Conservation (phyloP, 1,140 invertebrate species). For the Drosophila trapezifrons region DNA sequence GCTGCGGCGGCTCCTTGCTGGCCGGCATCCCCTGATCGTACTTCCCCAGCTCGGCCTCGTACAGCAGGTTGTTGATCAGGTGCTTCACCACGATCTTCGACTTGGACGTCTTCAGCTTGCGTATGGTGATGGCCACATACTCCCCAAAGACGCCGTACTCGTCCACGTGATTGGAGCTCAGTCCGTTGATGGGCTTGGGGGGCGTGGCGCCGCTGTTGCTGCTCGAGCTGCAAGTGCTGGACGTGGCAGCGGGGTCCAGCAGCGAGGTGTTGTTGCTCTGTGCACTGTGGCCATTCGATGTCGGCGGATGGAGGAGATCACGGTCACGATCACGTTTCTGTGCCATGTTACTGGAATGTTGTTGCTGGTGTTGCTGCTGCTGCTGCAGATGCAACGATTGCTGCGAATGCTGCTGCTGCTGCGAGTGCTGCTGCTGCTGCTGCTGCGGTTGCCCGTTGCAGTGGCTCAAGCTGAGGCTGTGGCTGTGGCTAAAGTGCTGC, state of each 20-base stretch:
- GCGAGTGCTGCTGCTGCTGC: constrained; percentile 22
- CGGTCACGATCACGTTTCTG: constrained; percentile 80
- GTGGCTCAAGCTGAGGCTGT: constrained; percentile 48
- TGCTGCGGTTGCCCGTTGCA: constrained; percentile 38
- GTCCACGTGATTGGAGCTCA: constrained; percentile 66
- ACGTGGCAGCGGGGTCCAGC: constrained; percentile 47
- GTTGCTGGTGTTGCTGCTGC: constrained; percentile 57
- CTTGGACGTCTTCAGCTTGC: constrained; percentile 79
- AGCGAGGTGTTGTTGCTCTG: constrained; percentile 49
- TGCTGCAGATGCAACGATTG: constrained; percentile 50
- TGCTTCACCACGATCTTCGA: constrained; percentile 82
- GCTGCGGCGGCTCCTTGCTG: constrained; percentile 78
- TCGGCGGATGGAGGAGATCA: constrained; percentile 63
- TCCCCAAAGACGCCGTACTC: constrained; percentile 82
- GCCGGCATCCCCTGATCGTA: constrained; percentile 82
- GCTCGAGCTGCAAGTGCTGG: constrained; percentile 47
- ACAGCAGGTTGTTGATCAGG: constrained; percentile 78
- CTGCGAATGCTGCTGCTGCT: constrained; percentile 49
- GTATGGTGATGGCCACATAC: constrained; percentile 82
- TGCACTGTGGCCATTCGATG: constrained; percentile 48
- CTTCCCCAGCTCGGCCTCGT: constrained; percentile 79
- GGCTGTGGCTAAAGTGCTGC: constrained; percentile 73
- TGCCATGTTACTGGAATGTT: constrained; percentile 80
- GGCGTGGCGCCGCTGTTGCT: constrained; percentile 51
- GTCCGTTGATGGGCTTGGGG: constrained; percentile 27